Conservation (phyloP, 1,140 invertebrate genomes). For the Copidosoma floridanum region DNA sequence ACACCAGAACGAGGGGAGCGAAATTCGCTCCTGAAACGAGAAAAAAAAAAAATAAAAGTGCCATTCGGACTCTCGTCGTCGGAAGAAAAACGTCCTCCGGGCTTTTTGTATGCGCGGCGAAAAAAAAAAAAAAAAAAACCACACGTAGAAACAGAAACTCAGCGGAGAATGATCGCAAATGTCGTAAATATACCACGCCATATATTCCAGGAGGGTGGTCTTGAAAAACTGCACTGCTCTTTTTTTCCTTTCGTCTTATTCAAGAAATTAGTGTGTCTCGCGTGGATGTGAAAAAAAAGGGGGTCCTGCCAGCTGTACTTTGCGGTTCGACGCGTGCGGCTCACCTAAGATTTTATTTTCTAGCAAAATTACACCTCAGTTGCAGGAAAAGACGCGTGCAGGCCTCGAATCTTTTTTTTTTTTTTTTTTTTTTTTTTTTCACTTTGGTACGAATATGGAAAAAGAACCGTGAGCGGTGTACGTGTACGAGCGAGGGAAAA, state of each 20-base stretch:
- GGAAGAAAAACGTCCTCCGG: background rate
- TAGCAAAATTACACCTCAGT: too few relatives aligned
- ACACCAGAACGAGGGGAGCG: too few relatives aligned
- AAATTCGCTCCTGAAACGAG: background rate
- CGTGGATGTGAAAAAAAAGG: too few relatives aligned
- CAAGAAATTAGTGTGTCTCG: background rate
- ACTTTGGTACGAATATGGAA: too few relatives aligned
- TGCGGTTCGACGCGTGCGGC: too few relatives aligned
- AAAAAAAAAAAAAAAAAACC: background rate
- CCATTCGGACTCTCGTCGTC: background rate
- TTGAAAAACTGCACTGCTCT: background rate
- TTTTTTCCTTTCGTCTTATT: too few relatives aligned
- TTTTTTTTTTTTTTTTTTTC: background rate
- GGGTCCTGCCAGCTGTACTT: too few relatives aligned
- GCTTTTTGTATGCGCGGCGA: too few relatives aligned
- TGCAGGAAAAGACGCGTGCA: background rate
- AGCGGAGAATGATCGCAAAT: background rate
- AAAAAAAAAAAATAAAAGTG: background rate
- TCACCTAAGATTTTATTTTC: too few relatives aligned
- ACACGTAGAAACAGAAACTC: too few relatives aligned
- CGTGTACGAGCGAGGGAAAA: background rate
- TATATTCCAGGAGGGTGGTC: background rate
- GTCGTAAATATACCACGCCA: constrained; percentile 8
- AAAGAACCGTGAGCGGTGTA: too few relatives aligned
- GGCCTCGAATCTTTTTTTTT: background rate